Evolutionary conservation across 1,140 invertebrate genomes (phyloP), one percentile per base, ranked within the genome.

Genomic region (Centruroides vittatus): DNA sequence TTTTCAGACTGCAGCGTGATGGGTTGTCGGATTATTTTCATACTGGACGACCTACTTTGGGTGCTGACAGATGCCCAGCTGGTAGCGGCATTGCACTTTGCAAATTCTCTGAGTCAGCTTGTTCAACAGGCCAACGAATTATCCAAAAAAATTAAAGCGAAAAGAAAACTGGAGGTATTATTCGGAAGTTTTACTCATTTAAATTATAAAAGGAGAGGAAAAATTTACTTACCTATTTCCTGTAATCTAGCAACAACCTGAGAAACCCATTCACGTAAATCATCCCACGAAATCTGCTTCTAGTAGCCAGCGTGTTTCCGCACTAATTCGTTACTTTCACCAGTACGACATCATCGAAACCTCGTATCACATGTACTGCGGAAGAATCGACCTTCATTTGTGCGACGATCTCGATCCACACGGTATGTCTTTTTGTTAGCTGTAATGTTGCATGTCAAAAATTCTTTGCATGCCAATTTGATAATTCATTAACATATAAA

Each of bases 31-130:
- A 76, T 99, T 53, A 86, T 93, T 57, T 79, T 98, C 34, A 87
- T 97, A 66, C 80, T 98, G 55, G 93, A 98, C 76, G 94, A 98
- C 73, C 77, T 98, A 46, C 78, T 98, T n/a, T 99, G 96, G 95
- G 93, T 96, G 36, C 74, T 98, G 53, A 99, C 95, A 3, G 92
- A 98, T 74, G 91, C 93, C 0, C 96, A 99, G 75, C 75, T 98
- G 12, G 87, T 95, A 68, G 94, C 95, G 47, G 94, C 93, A 47
- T 79, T 98, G 13, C 84, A 92, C 70, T 98, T 97, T 75, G 82
- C 90, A 12, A 89, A 93, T 69, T 96, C 93, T 0, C 78, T 98
- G 6, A 83, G 88, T 55, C 85, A 84, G 47, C 76, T 94, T 4
- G 86, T 96, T 12, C 83, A 89, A 67, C 84, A 86, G 71, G 87